phyloP scores from a whole-genome alignment of 2,888 invertebrate species.

The Physocephala rufipes region DNA sequence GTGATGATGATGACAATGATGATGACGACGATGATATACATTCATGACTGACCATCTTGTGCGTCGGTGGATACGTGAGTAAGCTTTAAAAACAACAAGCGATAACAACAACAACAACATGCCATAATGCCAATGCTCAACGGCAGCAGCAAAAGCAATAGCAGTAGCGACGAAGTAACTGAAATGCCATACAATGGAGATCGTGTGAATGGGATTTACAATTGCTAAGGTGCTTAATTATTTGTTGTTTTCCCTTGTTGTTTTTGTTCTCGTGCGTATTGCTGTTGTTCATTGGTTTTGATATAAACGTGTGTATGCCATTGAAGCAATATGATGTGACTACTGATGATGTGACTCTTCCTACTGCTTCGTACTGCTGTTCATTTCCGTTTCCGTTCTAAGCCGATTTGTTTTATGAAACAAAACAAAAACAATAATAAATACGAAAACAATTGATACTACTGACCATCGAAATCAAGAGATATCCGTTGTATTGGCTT shows the following conservation, averaged over 20 bases:
- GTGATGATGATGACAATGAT: too few relatives aligned
- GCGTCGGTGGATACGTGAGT: too few relatives aligned
- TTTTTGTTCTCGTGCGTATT: not conserved
- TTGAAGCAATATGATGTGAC: not conserved
- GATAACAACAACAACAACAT: slow-evolving; percentile 2
- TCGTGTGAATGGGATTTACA: not conserved
- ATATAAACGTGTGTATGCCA: not conserved
- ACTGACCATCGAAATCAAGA: too few relatives aligned
- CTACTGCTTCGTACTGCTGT: not conserved
- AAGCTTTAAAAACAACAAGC: not conserved
- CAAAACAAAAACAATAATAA: slow-evolving; percentile 3
- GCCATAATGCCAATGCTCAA: not conserved
- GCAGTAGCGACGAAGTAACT: too few relatives aligned
- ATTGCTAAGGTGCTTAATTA: not conserved
- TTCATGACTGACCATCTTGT: too few relatives aligned
- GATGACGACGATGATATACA: too few relatives aligned
- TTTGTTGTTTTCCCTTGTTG: not conserved
- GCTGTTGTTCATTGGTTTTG: slow-evolving; percentile 11
- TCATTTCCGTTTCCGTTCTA: not conserved
- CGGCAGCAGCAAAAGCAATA: too few relatives aligned
- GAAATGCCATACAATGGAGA: not conserved
- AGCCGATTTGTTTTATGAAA: too few relatives aligned
- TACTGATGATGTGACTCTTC: not conserved
- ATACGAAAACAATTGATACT: not conserved
- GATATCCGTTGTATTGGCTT: too few relatives aligned